A percentile compares a stretch with the other conserved stretches of the same genome.
phyloP scores from a whole-genome alignment of 2,888 invertebrate genomes.

The Podotricha telesiphe region DNA sequence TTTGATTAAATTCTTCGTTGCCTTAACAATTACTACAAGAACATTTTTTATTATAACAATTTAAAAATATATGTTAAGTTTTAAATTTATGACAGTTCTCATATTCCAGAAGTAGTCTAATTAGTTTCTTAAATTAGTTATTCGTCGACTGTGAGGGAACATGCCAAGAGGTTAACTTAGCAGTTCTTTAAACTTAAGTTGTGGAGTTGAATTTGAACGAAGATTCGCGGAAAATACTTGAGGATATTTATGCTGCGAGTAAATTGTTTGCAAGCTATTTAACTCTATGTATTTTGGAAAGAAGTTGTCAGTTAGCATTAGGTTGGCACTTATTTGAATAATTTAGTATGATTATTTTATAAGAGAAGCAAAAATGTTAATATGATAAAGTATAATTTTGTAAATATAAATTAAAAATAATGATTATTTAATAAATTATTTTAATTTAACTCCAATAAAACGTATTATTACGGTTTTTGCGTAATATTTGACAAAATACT shows the following conservation, averaged over 20 bases:
- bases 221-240: slow-evolving; percentile 3
- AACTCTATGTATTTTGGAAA: slow-evolving; percentile 8
- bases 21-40: no score
- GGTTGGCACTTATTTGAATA: neutral
- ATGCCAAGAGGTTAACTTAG: slow-evolving; percentile 16
- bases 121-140: slow-evolving; percentile 18
- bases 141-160: slow-evolving; percentile 4
- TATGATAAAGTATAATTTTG: neutral
- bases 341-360: neutral
- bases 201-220: slow-evolving; percentile 14
- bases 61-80: no score
- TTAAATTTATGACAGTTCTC: no score
- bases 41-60: no score
- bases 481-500: no score
- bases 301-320: neutral
- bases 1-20: no score
- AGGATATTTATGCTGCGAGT: slow-evolving; percentile 12
- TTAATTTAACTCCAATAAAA: neutral
- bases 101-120: slow-evolving; percentile 6
- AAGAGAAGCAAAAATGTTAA: neutral
- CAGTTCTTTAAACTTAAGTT: slow-evolving; percentile 4
- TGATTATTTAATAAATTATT: neutral
- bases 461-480: no score
- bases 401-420: neutral
- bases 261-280: slow-evolving; percentile 12